phyloP scores from a whole-genome alignment of 2,888 invertebrate genomes.

The Cordylochernes scorpioides region DNA sequence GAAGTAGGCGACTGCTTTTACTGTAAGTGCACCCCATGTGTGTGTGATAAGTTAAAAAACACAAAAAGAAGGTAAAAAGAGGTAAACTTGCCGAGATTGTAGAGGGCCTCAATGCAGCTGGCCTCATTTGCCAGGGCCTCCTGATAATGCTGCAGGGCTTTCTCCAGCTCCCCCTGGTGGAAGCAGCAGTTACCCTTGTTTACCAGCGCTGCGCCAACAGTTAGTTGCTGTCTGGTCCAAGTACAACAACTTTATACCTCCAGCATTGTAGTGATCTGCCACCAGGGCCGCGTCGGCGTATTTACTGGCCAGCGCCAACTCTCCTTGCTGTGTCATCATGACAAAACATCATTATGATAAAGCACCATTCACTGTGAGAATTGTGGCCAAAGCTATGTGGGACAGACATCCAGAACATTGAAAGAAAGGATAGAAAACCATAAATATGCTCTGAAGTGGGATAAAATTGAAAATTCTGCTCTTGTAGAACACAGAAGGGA shows the following conservation, averaged over 20 bases:
- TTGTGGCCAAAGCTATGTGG: no score
- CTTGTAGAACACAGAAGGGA: no score
- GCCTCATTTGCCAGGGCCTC: conserved; percentile 51
- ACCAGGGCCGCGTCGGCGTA: conserved; percentile 44
- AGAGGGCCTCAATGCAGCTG: conserved; percentile 53
- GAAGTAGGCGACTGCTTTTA: no score
- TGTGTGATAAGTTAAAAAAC: no score
- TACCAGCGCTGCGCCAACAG: conserved; percentile 39
- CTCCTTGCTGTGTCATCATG: conserved; percentile 36
- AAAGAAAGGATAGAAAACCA: no score
- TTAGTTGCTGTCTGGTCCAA: no score
- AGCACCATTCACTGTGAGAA: no score
- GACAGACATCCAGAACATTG: no score
- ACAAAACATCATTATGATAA: conserved; percentile 1
- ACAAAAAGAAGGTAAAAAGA: no score
- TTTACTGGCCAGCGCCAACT: conserved; percentile 44
- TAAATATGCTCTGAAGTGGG: no score
- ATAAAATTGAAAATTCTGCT: no score
- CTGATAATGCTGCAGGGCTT: conserved; percentile 40
- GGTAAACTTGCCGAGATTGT: conserved; percentile 37
- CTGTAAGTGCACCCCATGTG: no score
- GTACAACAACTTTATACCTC: conserved; percentile 24
- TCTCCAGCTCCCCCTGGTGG: conserved; percentile 36
- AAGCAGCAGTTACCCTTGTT: conserved; percentile 57
- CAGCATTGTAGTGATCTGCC: conserved; percentile 46